Conservation (phyloP, 2,113 vertebrate genomes). For the Pagrus major region DNA sequence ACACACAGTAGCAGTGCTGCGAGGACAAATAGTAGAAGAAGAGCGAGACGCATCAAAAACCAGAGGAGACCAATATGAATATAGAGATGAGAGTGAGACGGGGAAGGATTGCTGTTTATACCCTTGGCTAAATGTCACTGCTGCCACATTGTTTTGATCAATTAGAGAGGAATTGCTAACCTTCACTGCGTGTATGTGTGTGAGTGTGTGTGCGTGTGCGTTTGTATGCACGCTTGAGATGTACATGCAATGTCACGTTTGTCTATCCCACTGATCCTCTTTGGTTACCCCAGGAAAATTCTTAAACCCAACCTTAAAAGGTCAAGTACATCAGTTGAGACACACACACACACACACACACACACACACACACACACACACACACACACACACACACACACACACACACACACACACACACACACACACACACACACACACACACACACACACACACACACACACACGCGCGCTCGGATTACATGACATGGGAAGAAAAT, state of each 20-base stretch:
- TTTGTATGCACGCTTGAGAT: slow-evolving; percentile 13
- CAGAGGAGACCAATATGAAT: slow-evolving; percentile 28
- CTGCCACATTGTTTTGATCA: slow-evolving; percentile 68
- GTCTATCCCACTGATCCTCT: slow-evolving; percentile 34
- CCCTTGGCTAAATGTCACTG: slow-evolving; percentile 69
- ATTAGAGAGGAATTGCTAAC: slow-evolving; percentile 29
- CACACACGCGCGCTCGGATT: neutral
- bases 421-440: slow-evolving; percentile 15
- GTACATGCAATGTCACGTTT: slow-evolving; percentile 51
- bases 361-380: slow-evolving; percentile 10
- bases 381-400: slow-evolving; percentile 16
- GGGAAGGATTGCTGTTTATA: slow-evolving; percentile 24
- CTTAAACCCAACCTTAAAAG: slow-evolving; percentile 62
- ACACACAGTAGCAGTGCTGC: neutral
- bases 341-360: slow-evolving; percentile 4
- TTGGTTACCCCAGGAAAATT: slow-evolving; percentile 29
- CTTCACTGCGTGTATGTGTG: neutral
- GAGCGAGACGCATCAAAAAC: slow-evolving; percentile 7
- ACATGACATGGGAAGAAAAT: neutral
- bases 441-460: slow-evolving; percentile 9
- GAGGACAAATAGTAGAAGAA: slow-evolving; percentile 2
- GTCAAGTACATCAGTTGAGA: slow-evolving; percentile 60
- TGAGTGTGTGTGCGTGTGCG: neutral
- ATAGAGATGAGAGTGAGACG: slow-evolving; percentile 25
- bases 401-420: slow-evolving; percentile 12